Base-by-base conservation (phyloP, 2,113 vertebrate species). In the Etheostoma cragini region DNA sequence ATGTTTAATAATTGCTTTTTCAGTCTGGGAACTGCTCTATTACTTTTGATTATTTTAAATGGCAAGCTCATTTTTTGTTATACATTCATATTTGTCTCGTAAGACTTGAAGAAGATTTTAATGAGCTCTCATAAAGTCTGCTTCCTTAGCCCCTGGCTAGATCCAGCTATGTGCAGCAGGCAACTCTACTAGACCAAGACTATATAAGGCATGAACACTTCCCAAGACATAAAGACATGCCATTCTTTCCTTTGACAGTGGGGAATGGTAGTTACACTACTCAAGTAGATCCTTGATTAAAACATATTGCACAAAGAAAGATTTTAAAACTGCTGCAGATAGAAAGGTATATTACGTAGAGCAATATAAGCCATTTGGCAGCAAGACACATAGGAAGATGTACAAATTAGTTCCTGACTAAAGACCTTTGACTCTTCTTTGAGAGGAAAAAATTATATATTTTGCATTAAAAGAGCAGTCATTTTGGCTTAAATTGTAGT, bases 201-300 rank as follows among this genome's bases (percentile, higher is more conserved):
- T 91, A 93, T 94, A 94, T 93, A 94, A 94, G 93, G 93, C 91
- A 87, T 90, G 90, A 91, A 89, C 87, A 90, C 93, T 91, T 91
- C 83, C 80, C 82, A 50, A 89, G 90, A 92, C 89, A 91, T 92
- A 85, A 93, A 94, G 91, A 93, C 87, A 85, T 92, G 92, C 92
- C 92, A 93, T 93, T 94, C 93, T 93, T 93, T 84, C 88, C 78
- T 92, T 91, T 93, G 92, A 92, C 91, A 90, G 88, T 26, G 64
- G 65, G 87, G 83, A 88, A 89, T 81, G 78, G 81, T 84, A 72
- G 86, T 76, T 73, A 61, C 79, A 73, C 33, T 35, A 26, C 73
- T 87, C n/a, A 11, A 80, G 77, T 63, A 85, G 70, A 78, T 78
- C 73, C 79, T 82, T 91, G 84, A 92, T 92, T 89, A 83, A 90